Conservation (phyloP, 2,888 invertebrate species). For the Elegia similella region DNA sequence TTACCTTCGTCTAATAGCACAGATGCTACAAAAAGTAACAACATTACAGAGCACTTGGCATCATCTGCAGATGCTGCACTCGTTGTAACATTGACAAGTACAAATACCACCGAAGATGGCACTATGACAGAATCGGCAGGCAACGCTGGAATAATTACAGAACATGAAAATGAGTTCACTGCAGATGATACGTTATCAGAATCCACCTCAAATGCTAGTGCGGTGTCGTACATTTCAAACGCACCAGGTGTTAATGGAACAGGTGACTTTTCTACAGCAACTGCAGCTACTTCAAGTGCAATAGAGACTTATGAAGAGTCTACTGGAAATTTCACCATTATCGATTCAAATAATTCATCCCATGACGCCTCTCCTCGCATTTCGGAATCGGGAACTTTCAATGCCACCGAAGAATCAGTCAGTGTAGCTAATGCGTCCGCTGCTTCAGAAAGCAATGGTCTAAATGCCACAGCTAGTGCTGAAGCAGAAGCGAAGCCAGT, state of each 20-base stretch:
- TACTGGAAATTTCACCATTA: neutral
- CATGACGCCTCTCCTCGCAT: neutral
- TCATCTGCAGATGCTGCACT: neutral
- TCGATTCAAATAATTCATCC: neutral
- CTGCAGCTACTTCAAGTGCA: neutral
- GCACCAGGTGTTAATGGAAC: neutral
- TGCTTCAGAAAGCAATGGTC: neutral
- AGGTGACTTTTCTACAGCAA: neutral
- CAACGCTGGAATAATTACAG: neutral
- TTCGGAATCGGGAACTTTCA: neutral
- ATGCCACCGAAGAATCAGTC: neutral
- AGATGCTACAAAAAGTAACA: neutral
- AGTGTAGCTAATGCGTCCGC: neutral
- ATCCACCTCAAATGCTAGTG: neutral
- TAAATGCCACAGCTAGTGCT: neutral
- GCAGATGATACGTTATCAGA: neutral
- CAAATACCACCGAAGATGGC: neutral
- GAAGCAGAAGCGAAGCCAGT: neutral
- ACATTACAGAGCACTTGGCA: neutral
- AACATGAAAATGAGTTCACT: neutral
- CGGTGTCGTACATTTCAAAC: neutral
- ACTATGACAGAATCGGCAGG: neutral
- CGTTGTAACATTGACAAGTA: neutral
- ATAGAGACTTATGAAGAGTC: neutral
- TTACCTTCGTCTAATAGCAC: neutral